Conservation (phyloP, 2,797 vertebrate genomes). For the Botia almorhae region DNA sequence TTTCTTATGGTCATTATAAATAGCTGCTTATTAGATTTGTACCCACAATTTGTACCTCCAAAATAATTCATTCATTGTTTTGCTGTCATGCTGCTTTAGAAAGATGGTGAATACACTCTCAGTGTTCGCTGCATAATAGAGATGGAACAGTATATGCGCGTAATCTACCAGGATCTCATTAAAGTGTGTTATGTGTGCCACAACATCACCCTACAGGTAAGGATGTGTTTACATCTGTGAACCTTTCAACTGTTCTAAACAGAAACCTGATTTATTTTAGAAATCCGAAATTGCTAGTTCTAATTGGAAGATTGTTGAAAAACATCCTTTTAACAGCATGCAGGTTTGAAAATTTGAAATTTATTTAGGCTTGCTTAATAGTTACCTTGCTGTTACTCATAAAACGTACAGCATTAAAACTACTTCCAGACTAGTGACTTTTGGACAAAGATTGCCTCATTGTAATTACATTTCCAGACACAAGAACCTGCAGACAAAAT, state of each 20-base stretch:
- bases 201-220: slow-evolving; percentile 89
- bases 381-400: no score
- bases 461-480: not conserved
- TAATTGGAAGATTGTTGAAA: no score
- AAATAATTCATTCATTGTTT: not conserved
- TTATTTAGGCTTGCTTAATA: no score
- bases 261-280: not conserved
- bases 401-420: no score
- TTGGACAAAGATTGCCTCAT: not conserved
- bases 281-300: not conserved
- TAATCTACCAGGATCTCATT: slow-evolving; percentile 83
- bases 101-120: slow-evolving; percentile 88
- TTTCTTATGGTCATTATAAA: not conserved
- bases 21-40: not conserved
- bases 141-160: slow-evolving; percentile 92
- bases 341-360: no score
- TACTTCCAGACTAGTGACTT: no score
- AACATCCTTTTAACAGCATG: no score
- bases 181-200: slow-evolving; percentile 91
- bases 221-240: not conserved
- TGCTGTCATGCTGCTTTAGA: slow-evolving; percentile 70
- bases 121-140: slow-evolving; percentile 94
- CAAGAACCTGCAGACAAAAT: not conserved
- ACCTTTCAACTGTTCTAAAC: not conserved
- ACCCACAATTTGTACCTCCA: no score